These are phyloP conservation scores for Zhengitettix transpicula DNA, from an alignment of 2,888 invertebrate genomes.

Conservation along the genomic window DNA sequence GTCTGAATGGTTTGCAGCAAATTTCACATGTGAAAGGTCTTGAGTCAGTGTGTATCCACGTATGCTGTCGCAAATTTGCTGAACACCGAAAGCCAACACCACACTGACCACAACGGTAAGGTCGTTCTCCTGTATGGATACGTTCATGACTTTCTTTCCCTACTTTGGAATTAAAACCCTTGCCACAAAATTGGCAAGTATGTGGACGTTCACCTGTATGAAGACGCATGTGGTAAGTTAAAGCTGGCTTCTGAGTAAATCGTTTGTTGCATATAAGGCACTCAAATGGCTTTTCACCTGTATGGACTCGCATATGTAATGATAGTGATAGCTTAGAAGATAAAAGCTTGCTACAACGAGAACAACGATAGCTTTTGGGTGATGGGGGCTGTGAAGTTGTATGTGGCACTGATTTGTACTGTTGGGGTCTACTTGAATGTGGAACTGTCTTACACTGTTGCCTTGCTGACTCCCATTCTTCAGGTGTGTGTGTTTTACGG, in stretches of 20 bases:
- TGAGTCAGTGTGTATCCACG: constrained; percentile 2
- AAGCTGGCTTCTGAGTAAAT: constrained; percentile 2
- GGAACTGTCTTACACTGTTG: not conserved
- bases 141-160: constrained; percentile 4
- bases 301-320: constrained; percentile 1
- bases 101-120: constrained; percentile 3
- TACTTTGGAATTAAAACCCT: constrained; percentile 4
- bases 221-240: constrained; percentile 1
- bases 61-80: constrained; percentile 3
- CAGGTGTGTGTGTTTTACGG: not conserved
- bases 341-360: not conserved
- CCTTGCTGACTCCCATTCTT: not conserved
- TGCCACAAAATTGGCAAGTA: constrained; percentile 3
- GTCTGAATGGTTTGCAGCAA: constrained; percentile 1
- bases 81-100: constrained; percentile 2
- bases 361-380: not conserved
- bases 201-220: constrained; percentile 5
- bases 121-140: constrained; percentile 3
- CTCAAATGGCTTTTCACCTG: constrained; percentile 1
- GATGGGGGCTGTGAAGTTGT: not conserved
- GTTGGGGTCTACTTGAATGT: no score
- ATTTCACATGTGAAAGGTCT: constrained; percentile 2
- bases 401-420: not conserved
- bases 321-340: constrained; percentile 1
- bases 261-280: constrained; percentile 1